phyloP scores from a whole-genome alignment of 1,140 invertebrate species.

The Caenorhabditis briggsae region DNA sequence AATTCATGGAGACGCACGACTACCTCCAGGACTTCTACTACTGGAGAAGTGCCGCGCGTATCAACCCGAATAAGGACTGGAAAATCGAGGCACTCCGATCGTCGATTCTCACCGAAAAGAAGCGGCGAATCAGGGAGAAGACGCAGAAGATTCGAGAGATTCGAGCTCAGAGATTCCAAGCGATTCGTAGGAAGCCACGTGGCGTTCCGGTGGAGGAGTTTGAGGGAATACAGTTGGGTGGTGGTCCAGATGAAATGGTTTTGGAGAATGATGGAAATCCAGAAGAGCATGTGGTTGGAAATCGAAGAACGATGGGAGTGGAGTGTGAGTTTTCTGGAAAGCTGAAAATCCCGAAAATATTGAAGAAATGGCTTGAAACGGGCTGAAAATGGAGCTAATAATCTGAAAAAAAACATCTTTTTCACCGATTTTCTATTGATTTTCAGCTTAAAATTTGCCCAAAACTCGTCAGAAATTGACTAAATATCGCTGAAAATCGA shows the following conservation, averaged over 20 bases:
- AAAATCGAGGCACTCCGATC: slow-evolving; percentile 1
- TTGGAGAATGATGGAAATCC: too few relatives aligned
- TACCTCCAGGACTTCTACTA: slow-evolving; percentile 39
- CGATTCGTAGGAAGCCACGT: background rate
- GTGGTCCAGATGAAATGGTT: background rate
- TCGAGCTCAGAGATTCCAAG: background rate
- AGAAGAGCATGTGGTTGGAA: background rate
- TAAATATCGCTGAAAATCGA: too few relatives aligned
- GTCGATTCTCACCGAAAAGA: slow-evolving; percentile 2
- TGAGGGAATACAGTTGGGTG: background rate
- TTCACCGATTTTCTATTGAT: too few relatives aligned
- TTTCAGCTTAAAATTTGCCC: too few relatives aligned
- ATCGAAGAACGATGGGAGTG: slow-evolving; percentile 27
- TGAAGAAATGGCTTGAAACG: too few relatives aligned
- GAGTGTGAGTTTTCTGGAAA: background rate
- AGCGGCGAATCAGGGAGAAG: background rate
- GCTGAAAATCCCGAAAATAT: too few relatives aligned
- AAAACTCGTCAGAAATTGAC: too few relatives aligned
- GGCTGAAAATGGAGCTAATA: too few relatives aligned
- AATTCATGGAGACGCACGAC: slow-evolving; percentile 46
- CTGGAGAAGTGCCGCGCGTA: slow-evolving; percentile 46
- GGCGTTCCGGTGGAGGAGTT: background rate
- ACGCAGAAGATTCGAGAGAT: background rate
- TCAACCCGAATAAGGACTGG: slow-evolving; percentile 36
- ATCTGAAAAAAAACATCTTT: too few relatives aligned